Evolutionary conservation across 1,140 invertebrate genomes (phyloP).

Genomic region (Zeugodacus cucurbitae): DNA sequence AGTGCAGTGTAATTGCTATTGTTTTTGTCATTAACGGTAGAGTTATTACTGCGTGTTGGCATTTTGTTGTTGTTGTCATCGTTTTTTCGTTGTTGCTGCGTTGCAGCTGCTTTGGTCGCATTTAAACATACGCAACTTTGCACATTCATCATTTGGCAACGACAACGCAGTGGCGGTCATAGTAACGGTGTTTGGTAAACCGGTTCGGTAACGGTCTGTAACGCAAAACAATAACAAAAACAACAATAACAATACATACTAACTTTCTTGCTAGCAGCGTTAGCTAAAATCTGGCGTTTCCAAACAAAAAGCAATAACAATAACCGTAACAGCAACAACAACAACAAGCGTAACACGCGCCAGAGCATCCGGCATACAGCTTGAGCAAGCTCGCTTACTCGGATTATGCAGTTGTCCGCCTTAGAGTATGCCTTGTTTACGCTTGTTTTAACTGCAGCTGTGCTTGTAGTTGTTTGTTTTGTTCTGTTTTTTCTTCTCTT

Average conservation of each 20-base stretch:
- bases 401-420: slow-evolving; percentile 8
- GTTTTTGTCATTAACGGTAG: slow-evolving; percentile 9
- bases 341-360: neutral
- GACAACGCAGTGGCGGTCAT: no score
- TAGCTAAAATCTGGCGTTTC: neutral
- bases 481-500: neutral
- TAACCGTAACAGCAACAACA: neutral
- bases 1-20: neutral
- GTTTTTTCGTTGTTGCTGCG: neutral
- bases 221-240: neutral
- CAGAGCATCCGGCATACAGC: neutral
- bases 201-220: no score
- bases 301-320: neutral
- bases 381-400: neutral
- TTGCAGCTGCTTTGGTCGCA: neutral
- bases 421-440: neutral
- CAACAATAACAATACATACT: neutral
- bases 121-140: slow-evolving; percentile 27
- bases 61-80: neutral
- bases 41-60: neutral
- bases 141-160: neutral
- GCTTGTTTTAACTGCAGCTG: neutral
- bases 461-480: neutral
- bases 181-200: neutral
- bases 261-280: neutral